These are phyloP conservation scores for Dendrocincla fuliginosa DNA, from an alignment of 2,797 vertebrate species.

Conservation along the genomic window DNA sequence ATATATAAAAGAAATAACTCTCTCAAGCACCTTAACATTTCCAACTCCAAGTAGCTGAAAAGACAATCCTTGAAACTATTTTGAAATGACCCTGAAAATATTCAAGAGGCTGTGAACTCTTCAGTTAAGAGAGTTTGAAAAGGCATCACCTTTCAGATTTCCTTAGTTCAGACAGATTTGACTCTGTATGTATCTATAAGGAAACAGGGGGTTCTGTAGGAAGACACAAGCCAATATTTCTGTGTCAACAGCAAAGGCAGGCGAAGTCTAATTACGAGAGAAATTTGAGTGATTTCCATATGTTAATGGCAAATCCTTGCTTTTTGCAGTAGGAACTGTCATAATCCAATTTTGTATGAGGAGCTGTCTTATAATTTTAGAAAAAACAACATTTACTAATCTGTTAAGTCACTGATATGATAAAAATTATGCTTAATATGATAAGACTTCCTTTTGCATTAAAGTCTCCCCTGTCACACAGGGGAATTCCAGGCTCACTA, in stretches of 20 bases:
- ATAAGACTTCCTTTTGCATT: slow-evolving; percentile 27
- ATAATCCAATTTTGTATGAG: slow-evolving; percentile 39
- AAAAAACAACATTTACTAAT: slow-evolving; percentile 36
- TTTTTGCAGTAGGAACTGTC: neutral
- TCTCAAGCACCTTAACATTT: neutral
- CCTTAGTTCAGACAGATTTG: neutral
- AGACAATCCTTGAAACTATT: neutral
- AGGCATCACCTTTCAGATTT: neutral
- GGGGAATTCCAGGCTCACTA: neutral
- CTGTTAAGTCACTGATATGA: slow-evolving; percentile 38
- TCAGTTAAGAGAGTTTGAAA: neutral
- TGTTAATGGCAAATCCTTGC: slow-evolving; percentile 2
- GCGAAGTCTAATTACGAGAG: neutral
- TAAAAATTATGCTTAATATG: slow-evolving; percentile 36
- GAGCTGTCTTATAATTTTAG: neutral
- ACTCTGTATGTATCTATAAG: neutral
- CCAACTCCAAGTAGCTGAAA: neutral
- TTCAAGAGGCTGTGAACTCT: neutral
- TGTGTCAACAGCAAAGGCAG: neutral
- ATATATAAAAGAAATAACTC: neutral
- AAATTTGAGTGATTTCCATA: slow-evolving; percentile 26
- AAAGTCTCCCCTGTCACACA: neutral
- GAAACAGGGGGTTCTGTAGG: neutral
- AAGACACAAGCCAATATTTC: neutral
- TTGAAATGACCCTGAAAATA: neutral